Evolutionary conservation across 2,888 invertebrate genomes (phyloP), one percentile per base, ranked within the genome.

Genomic region (Baccha elongata): DNA sequence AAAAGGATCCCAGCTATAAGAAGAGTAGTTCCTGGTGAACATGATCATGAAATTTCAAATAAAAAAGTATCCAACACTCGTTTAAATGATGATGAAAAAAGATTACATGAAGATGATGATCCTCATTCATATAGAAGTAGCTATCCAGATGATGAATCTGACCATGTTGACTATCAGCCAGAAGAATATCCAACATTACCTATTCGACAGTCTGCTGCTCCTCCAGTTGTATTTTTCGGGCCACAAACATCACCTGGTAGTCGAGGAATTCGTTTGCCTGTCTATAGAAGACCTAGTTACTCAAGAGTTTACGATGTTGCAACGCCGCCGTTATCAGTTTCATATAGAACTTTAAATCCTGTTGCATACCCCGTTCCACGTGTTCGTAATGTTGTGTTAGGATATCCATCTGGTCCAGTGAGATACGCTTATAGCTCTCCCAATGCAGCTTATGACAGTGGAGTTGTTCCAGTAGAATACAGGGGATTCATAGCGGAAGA

Each of bases 141-240:
- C 2, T 50, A 23, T 10, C 3, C 26, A 1, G 44, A 72, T 19
- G 15, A 21, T 0, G 52, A 52, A 10, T 8, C 15, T 5, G 52
- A 37, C 1, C 26, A 35, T 8, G 29, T 37, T 23, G 65, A 67
- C 8, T 46, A 78, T 42, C 58, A 58, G 3, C 50, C n/a, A 1
- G 55, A 67, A 23, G 58, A 58, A 15, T 60, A 67, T 44, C 46
- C 42, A 15, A 6, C 17, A 3, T 6, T 32, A 1, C 40, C 52
- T 15, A 44, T 52, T 11, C 23, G 13, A 17, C 48, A 44, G 6
- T 7, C 68, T 37, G 44, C 29, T 7, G 26, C 26, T n/a, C 69
- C 69, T 35, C 71, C 69, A 10, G n/a, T 58, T 17, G 55, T 35
- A 8, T 52, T 75, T 7, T 58, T 60, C 3, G 68, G 40, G 10